phyloP scores from a whole-genome alignment of 2,797 vertebrate genomes.

The Neostethus bicornis region DNA sequence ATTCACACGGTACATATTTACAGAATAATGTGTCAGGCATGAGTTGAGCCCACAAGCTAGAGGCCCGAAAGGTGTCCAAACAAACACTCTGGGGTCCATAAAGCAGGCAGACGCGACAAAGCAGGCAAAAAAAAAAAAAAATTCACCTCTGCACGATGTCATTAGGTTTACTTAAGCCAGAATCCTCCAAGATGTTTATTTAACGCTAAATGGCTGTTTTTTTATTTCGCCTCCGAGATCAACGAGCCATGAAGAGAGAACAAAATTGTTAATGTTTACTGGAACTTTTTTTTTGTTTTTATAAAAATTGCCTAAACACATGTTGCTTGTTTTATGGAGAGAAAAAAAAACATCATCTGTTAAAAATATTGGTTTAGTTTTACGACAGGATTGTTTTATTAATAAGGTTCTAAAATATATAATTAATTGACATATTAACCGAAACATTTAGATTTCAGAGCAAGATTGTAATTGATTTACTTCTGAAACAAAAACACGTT shows the following conservation, averaged over 20 bases:
- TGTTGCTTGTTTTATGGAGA: too few relatives aligned
- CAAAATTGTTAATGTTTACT: not conserved
- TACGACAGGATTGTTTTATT: not conserved
- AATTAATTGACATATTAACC: not conserved
- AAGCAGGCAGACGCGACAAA: not conserved
- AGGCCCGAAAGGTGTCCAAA: slow-evolving; percentile 30
- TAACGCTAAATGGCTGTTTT: too few relatives aligned
- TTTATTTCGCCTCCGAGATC: too few relatives aligned
- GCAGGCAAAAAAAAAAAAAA: not conserved
- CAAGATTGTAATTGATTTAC: not conserved
- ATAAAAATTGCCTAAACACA: too few relatives aligned
- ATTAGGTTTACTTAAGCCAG: too few relatives aligned
- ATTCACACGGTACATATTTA: slow-evolving; percentile 39
- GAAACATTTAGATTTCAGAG: not conserved
- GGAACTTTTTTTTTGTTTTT: too few relatives aligned
- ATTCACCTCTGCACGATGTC: too few relatives aligned
- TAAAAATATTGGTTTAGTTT: not conserved
- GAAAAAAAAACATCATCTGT: too few relatives aligned
- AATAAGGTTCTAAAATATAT: not conserved
- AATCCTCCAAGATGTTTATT: too few relatives aligned
- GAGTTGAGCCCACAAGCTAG: slow-evolving; percentile 7
- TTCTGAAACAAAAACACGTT: not conserved
- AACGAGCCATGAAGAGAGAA: too few relatives aligned
- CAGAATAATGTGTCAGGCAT: slow-evolving; percentile 23
- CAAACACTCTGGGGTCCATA: slow-evolving; percentile 29